Evolutionary conservation across 2,888 invertebrate species (phyloP).

Genomic region (Fissipunctia ypsillon): DNA sequence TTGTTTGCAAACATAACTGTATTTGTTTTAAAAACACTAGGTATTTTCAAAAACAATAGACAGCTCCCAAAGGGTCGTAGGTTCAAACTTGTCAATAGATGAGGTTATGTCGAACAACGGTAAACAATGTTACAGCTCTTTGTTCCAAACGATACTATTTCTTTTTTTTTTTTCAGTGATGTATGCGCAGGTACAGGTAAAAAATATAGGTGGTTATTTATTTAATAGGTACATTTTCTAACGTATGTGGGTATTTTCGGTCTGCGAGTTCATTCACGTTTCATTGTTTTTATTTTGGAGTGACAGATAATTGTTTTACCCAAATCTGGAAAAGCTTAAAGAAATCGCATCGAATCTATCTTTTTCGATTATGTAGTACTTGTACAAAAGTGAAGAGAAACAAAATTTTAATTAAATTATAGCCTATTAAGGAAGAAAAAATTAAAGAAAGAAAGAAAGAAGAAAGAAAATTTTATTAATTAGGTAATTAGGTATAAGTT

Average conservation of each 20-base stretch:
- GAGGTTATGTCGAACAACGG: conserved; percentile 9
- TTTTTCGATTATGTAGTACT: background rate
- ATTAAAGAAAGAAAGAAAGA: no score
- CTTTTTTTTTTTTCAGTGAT: conserved; percentile 6
- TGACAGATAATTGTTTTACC: background rate
- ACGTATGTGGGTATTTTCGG: background rate
- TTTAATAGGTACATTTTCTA: background rate
- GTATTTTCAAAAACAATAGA: conserved; percentile 32
- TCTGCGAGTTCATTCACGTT: conserved; percentile 26
- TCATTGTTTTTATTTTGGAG: conserved; percentile 15
- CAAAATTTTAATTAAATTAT: no score
- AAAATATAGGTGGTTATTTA: background rate
- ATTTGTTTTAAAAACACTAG: background rate
- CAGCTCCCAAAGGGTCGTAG: conserved; percentile 21
- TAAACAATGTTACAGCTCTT: conserved; percentile 16
- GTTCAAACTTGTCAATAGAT: conserved; percentile 37
- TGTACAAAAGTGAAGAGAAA: no score
- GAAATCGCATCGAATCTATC: no score
- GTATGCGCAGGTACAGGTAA: background rate
- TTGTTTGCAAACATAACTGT: background rate
- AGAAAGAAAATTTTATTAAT: no score
- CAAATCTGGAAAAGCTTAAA: background rate
- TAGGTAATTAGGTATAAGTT: no score
- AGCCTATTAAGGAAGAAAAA: no score
- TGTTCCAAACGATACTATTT: conserved; percentile 22